Conservation (phyloP, 2,113 vertebrate species). For the Xiphophorus maculatus region DNA sequence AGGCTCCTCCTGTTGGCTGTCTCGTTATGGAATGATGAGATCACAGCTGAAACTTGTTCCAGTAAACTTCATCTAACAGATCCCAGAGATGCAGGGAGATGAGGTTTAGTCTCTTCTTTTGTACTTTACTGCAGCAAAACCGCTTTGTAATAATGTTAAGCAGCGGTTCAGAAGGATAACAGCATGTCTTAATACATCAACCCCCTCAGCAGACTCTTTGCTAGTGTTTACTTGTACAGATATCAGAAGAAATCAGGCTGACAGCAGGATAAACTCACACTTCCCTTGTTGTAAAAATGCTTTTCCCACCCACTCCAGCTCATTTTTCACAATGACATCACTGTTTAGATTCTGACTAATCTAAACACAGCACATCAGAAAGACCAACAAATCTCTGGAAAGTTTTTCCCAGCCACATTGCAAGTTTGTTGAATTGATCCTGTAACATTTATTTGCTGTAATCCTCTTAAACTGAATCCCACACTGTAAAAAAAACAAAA, state of each 20-base stretch:
- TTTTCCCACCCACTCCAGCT: slow-evolving; percentile 23
- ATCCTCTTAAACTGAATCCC: background rate
- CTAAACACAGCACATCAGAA: background rate
- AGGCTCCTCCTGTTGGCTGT: slow-evolving; percentile 57
- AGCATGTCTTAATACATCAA: background rate
- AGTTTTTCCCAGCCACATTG: background rate
- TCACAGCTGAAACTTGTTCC: slow-evolving; percentile 20
- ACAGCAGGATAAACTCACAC: background rate
- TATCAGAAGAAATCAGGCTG: background rate
- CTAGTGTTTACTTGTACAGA: background rate
- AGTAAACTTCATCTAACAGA: slow-evolving; percentile 5
- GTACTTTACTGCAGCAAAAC: background rate
- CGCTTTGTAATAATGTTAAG: background rate
- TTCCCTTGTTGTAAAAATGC: slow-evolving; percentile 21
- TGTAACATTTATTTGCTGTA: background rate
- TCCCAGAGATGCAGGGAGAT: slow-evolving; percentile 1
- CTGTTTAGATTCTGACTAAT: slow-evolving; percentile 13
- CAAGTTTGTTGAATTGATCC: background rate
- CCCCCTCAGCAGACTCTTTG: background rate
- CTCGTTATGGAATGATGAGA: slow-evolving; percentile 33
- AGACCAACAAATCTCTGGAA: background rate
- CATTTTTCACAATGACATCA: slow-evolving; percentile 41
- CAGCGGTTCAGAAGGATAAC: background rate
- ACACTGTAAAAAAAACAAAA: background rate
- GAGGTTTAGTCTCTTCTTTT: background rate